Evolutionary conservation across 2,797 vertebrate genomes (phyloP).

Genomic region (Sylvia borin): DNA sequence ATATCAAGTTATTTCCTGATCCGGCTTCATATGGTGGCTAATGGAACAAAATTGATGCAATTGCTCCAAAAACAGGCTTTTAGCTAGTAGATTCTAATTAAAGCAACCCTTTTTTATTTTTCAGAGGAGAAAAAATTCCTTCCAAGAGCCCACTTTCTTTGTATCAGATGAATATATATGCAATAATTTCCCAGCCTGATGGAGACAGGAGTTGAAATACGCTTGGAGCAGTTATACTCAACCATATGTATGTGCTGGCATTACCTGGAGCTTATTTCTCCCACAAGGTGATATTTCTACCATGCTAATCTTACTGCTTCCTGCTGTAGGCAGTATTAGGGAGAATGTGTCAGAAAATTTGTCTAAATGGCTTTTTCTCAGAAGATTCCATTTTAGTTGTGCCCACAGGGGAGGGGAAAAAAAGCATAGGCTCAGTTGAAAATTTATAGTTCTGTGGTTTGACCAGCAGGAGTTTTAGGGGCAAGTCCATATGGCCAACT

Average conservation of each 20-base stretch:
- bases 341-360: conserved; percentile 37
- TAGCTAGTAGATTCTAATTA: conserved; percentile 46
- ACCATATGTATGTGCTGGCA: conserved; percentile 29
- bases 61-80: conserved; percentile 33
- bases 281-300: conserved; percentile 47
- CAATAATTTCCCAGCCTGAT: conserved; percentile 26
- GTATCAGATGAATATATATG: conserved; percentile 25
- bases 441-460: not conserved
- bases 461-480: not conserved
- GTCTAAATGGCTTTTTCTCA: conserved; percentile 19
- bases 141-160: conserved; percentile 22
- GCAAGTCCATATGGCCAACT: not conserved
- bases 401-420: not conserved
- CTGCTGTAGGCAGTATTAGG: conserved; percentile 46
- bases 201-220: conserved; percentile 43
- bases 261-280: conserved; percentile 56
- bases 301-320: conserved; percentile 30
- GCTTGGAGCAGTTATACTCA: conserved; percentile 32
- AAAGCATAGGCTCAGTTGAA: not conserved
- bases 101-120: not conserved
- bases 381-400: conserved; percentile 13
- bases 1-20: conserved; percentile 10
- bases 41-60: conserved; percentile 58
- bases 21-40: not conserved
- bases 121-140: not conserved